These are phyloP conservation scores for Embidobia sp. DNA, from an alignment of 2,888 invertebrate species.

Conservation along the genomic window DNA sequence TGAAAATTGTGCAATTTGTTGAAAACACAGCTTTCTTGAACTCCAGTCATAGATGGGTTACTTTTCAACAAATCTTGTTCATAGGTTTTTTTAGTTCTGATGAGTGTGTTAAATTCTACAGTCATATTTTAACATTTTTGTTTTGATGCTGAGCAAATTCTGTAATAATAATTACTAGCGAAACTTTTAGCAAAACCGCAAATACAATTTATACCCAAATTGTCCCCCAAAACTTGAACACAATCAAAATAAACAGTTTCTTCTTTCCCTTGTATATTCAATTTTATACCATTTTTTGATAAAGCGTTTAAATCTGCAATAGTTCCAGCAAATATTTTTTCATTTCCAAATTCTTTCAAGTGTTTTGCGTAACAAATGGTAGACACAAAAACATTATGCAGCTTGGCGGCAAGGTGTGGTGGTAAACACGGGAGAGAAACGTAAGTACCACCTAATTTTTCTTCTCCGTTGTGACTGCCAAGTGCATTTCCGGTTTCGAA, in stretches of 20 bases:
- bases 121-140: conserved; percentile 14
- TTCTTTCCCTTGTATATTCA: not conserved
- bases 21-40: not conserved
- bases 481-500: conserved; percentile 2
- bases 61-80: not conserved
- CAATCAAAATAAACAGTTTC: not conserved
- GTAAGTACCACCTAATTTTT: conserved; percentile 4
- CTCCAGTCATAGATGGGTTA: not conserved
- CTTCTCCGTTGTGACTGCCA: not conserved
- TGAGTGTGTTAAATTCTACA: not conserved
- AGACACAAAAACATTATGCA: conserved; percentile 21
- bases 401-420: conserved; percentile 10
- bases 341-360: conserved; percentile 5
- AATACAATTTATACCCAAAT: conserved; percentile 3
- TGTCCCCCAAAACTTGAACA: not conserved
- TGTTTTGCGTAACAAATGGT: conserved; percentile 1
- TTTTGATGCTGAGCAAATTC: conserved; percentile 13
- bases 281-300: conserved; percentile 2
- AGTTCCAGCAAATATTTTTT: not conserved
- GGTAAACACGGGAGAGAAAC: not conserved
- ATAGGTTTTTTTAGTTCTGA: not conserved
- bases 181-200: conserved; percentile 13
- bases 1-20: not conserved
- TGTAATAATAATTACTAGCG: conserved; percentile 6
- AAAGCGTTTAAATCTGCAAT: conserved; percentile 2